Evolutionary conservation across 2,113 vertebrate genomes (phyloP), one percentile per base, ranked within the genome.

Genomic region (Microtus richardsoni): DNA sequence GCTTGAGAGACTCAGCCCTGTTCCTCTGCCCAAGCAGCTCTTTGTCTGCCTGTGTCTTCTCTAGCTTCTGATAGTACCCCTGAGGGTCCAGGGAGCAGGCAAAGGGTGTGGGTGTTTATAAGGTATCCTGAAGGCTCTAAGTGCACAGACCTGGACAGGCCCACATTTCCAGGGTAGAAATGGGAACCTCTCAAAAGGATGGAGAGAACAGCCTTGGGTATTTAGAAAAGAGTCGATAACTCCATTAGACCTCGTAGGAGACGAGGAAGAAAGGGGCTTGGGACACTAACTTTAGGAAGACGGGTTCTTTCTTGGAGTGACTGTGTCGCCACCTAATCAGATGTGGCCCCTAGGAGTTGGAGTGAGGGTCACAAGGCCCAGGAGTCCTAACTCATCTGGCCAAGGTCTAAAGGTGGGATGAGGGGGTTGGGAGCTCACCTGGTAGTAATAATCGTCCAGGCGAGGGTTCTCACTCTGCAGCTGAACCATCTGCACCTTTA

Each of bases 381-480:
- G 58, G 19, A 86, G 22, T 62, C 36, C 60, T 44, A 41, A 54
- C 17, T 58, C 16, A 22, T 82, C 17, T 74, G 78, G 47, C 47
- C 44, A 22, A 60, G 44, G 24, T 78, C 71, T 74, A 74, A 93
- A 41, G 62, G 62, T 30, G 54, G 14, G 60, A 47, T 24, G 30
- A 60, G 26, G 26, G 10, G 8, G 10, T 8, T 19, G 7, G 0
- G 24, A 14, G 10, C 97, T 98, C 95, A 99, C 99, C 99, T 99
- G 99, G 96, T 99, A 99, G 95, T 99, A 99, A 93, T 99, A 99
- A 89, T 99, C 99, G 92, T 99, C 99, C 8, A 99, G 98, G 94
- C 98, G 98, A 0, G 99, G 99, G 79, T 99, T 99, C 95, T 99
- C 99, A 6, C 99, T 99, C 98, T 99, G 99, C 92, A 99, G 98